These are phyloP conservation scores for Cryptocephalus moraei DNA, from an alignment of 2,888 invertebrate genomes.

Conservation along the genomic window DNA sequence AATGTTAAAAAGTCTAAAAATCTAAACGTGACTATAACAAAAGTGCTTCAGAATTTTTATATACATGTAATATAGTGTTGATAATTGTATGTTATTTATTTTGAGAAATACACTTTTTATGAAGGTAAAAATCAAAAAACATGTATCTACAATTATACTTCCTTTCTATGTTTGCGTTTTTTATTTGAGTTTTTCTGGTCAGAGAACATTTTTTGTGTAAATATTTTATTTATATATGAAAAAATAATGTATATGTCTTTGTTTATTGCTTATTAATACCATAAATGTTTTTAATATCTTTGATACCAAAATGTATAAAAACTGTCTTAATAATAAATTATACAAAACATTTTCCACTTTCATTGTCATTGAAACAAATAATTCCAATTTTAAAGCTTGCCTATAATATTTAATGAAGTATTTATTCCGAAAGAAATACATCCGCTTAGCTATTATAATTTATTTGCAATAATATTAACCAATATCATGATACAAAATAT, in stretches of 20 bases:
- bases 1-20: neutral
- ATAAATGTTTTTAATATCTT: slow-evolving; percentile 34
- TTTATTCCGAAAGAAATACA: no score
- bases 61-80: slow-evolving; percentile 11
- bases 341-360: no score
- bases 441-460: no score
- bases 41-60: slow-evolving; percentile 20
- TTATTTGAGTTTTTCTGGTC: slow-evolving; percentile 39
- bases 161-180: slow-evolving; percentile 17
- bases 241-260: slow-evolving; percentile 29
- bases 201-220: slow-evolving; percentile 29
- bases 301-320: slow-evolving; percentile 32
- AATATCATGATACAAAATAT: neutral
- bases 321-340: no score
- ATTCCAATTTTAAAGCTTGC: no score
- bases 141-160: neutral
- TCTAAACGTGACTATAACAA: slow-evolving; percentile 18
- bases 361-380: no score
- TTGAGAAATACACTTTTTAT: slow-evolving; percentile 14
- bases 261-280: slow-evolving; percentile 29
- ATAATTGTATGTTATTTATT: slow-evolving; percentile 16
- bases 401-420: no score
- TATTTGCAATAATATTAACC: no score
- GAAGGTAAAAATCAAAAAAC: neutral
- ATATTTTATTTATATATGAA: slow-evolving; percentile 35